These are phyloP conservation scores for Blomia tropicalis DNA, from an alignment of 2,888 invertebrate genomes.

Conservation along the genomic window DNA sequence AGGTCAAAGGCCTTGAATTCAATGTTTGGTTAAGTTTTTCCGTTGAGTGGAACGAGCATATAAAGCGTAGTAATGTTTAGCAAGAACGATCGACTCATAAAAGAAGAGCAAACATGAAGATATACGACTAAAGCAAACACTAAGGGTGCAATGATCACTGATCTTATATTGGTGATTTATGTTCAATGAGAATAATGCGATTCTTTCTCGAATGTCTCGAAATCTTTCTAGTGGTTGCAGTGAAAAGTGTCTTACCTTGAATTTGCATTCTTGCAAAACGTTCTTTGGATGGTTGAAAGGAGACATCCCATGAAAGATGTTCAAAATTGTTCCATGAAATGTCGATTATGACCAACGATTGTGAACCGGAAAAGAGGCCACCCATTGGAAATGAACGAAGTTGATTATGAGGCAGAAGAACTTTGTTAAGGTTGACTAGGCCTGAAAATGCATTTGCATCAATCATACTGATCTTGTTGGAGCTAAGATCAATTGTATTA, in stretches of 20 bases:
- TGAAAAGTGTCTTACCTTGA: conserved; percentile 1
- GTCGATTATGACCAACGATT: neutral
- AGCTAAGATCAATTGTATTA: neutral
- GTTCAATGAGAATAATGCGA: too few species aligned
- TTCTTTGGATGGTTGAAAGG: neutral
- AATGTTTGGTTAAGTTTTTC: too few species aligned
- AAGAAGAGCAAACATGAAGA: too few species aligned
- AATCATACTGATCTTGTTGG: neutral
- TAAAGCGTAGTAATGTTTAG: too few species aligned
- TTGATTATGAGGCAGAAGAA: neutral
- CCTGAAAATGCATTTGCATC: neutral
- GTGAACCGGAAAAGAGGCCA: neutral
- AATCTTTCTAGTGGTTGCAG: too few species aligned
- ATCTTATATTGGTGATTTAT: too few species aligned
- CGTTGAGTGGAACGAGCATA: too few species aligned
- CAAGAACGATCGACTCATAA: too few species aligned
- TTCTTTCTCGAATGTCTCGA: too few species aligned
- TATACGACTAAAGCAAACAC: too few species aligned
- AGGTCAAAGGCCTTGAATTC: too few species aligned
- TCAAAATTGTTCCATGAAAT: neutral
- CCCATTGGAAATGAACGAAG: neutral
- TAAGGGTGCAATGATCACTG: too few species aligned
- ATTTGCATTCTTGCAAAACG: neutral
- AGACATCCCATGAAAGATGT: neutral
- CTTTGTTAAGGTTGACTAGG: neutral